These are phyloP conservation scores for Potorous gilbertii DNA, from an alignment of 2,797 vertebrate species.

Conservation along the genomic window DNA sequence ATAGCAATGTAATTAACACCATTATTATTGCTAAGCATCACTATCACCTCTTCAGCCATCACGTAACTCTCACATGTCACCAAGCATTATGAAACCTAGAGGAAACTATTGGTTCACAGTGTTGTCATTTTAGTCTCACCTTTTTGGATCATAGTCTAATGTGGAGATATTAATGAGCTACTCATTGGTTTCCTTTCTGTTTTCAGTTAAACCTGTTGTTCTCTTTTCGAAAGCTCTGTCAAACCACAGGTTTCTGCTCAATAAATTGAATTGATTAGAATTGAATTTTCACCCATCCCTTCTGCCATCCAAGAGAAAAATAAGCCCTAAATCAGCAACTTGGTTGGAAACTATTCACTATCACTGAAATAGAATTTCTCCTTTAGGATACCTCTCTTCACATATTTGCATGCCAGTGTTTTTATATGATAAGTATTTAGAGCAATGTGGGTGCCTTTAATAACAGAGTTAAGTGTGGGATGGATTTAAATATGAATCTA, in stretches of 20 bases:
- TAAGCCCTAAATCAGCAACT: neutral
- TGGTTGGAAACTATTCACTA: neutral
- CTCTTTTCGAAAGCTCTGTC: constrained; percentile 35
- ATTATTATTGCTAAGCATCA: constrained; percentile 77
- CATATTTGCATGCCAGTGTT: neutral
- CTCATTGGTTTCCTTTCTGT: constrained; percentile 17
- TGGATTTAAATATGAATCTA: neutral
- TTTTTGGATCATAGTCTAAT: constrained; percentile 45
- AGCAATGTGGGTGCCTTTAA: neutral
- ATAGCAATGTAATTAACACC: constrained; percentile 79
- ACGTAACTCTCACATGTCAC: constrained; percentile 71
- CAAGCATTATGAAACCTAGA: constrained; percentile 64
- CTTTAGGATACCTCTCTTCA: neutral
- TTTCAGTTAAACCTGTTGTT: constrained; percentile 33
- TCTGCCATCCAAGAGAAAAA: neutral
- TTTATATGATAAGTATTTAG: neutral
- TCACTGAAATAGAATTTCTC: neutral
- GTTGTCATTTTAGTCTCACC: constrained; percentile 46
- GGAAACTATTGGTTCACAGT: constrained; percentile 73
- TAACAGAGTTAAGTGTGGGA: neutral
- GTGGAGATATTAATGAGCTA: constrained; percentile 8
- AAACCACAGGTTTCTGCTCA: neutral
- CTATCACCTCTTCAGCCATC: constrained; percentile 77
- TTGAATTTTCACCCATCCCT: neutral
- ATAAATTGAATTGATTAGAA: neutral